A percentile compares a stretch with the other conserved stretches of the same genome.
Conservation (phyloP, 2,113 vertebrate species). For the Nettapus auritus region DNA sequence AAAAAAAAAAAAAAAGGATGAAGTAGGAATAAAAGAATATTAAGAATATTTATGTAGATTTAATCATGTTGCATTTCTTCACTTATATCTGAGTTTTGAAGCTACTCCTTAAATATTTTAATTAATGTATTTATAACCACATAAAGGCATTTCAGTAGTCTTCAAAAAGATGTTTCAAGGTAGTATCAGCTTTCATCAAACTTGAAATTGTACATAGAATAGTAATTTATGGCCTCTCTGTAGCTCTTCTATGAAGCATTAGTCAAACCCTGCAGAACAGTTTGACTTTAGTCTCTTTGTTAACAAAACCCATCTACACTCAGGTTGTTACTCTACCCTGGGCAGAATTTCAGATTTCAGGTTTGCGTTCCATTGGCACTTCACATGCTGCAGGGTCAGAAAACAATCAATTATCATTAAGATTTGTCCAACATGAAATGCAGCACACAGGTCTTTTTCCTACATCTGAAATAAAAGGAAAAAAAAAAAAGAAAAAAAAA, state of each 20-base stretch:
- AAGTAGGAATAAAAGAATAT: neutral
- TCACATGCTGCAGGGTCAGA: neutral
- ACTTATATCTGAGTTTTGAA: neutral
- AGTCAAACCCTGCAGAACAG: constrained; percentile 3
- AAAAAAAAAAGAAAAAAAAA: neutral
- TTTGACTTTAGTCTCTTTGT: neutral
- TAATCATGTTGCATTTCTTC: neutral
- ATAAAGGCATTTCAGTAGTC: neutral
- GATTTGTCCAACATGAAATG: constrained; percentile 24
- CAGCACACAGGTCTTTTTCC: neutral
- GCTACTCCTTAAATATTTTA: neutral
- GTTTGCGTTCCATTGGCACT: neutral
- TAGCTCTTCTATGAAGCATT: neutral
- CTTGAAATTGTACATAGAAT: neutral
- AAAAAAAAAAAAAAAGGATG: neutral
- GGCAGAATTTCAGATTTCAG: constrained; percentile 59
- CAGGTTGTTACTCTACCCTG: neutral
- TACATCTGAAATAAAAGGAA: neutral
- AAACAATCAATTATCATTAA: constrained; percentile 49
- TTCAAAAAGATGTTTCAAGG: constrained; percentile 5
- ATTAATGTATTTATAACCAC: neutral
- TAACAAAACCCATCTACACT: neutral
- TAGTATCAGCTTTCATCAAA: neutral
- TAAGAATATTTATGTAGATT: neutral
- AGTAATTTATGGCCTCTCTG: neutral